Conservation (phyloP, 2,797 vertebrate genomes). For the Pantherophis alleghaniensis region DNA sequence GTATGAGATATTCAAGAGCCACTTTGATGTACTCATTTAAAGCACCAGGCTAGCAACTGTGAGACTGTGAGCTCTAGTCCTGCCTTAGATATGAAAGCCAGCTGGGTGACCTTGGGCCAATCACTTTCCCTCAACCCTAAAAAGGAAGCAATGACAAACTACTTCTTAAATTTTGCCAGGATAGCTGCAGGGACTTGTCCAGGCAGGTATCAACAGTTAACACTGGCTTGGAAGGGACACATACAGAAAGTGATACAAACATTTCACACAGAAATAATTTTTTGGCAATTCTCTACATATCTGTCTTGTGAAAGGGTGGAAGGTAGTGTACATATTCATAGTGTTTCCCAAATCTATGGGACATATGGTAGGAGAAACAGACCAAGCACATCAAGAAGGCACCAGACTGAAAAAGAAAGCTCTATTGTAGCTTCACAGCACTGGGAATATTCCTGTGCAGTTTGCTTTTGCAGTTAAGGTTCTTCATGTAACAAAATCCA, state of each 20-base stretch:
- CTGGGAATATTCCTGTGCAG: background rate
- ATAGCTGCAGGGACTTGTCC: background rate
- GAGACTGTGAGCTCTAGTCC: background rate
- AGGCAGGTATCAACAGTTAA: background rate
- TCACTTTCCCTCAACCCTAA: background rate
- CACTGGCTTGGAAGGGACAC: background rate
- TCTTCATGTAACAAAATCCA: background rate
- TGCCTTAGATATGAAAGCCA: background rate
- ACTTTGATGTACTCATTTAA: background rate
- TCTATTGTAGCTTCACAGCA: background rate
- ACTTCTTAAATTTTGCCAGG: background rate
- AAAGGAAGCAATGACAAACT: background rate
- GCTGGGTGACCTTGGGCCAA: background rate
- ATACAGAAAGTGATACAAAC: background rate
- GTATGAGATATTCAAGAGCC: background rate
- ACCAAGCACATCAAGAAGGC: background rate
- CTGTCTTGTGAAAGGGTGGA: background rate
- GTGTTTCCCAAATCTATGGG: background rate
- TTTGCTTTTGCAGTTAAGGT: background rate
- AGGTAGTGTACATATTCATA: background rate
- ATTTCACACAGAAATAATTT: background rate
- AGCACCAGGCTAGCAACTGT: background rate
- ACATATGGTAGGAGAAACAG: background rate
- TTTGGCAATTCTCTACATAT: background rate
- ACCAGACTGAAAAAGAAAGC: background rate